Base-by-base conservation (phyloP, 92 coral and sea anemone genomes). In the Virgularia gustaviana region DNA sequence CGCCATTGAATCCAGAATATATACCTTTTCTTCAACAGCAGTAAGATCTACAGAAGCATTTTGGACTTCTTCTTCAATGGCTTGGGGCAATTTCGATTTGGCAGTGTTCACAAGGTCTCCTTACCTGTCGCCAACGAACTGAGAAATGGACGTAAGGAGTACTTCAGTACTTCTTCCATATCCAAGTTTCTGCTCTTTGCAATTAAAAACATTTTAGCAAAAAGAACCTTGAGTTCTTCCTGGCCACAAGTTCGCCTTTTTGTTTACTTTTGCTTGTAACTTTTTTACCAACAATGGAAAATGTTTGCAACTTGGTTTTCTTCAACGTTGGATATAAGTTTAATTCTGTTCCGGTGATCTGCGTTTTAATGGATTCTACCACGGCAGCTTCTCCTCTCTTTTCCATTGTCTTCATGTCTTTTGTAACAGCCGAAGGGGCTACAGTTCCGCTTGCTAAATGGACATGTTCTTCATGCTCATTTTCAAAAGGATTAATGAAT, bases 1-100 rank as follows among this genome's bases (percentile, higher is more conserved):
- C 36, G 66, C 78, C 76, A 78, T 68, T 38, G 75, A 76, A 55
- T 78, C 72, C n/a, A 76, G 56, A 19, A 72, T 42, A 52, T 49
- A 55, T n/a, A 51, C 51, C 16, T 25, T 47, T n/a, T n/a, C n/a
- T 47, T 47, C 55, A 47, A 19, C 55, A 4, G 16, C 55, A 47
- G 23, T 25, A 2, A 19, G 16, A 16, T 47, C 2, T 9, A 47
- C n/a, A 13, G 23, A 47, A 19, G 55, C 62, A 55, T 55, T 37
- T 55, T 55, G 34, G 7, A 19, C 4, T 55, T 55, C 62, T 27
- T 2, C 15, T 55, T 55, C 62, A 55, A 55, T 55, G 18, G 13
- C 4, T 0, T 55, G 28, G 35, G 32, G 62, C 2, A 55, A 55
- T 20, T 55, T 55, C 2, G 62, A 15, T 19, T 55, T 55, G 2